A percentile compares a stretch with the other conserved stretches of the same genome.
phyloP scores from a whole-genome alignment of 2,113 vertebrate species.

The Pterocles burchelli region DNA sequence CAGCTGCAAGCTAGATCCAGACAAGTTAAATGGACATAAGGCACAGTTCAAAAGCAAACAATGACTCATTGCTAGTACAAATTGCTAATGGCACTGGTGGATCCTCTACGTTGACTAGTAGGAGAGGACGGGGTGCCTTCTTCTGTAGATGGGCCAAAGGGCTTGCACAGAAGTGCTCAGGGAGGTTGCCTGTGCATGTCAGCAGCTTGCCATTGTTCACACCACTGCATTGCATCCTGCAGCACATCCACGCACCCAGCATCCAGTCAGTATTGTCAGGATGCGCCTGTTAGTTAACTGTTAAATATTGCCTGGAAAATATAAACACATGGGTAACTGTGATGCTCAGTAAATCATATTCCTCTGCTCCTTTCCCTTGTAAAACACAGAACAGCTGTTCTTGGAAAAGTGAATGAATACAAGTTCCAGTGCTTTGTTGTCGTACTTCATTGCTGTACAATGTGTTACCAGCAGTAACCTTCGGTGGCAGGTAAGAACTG shows the following conservation, averaged over 20 bases:
- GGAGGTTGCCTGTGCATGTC: not conserved
- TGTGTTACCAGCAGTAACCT: not conserved
- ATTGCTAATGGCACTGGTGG: conserved; percentile 1
- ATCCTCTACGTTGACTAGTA: not conserved
- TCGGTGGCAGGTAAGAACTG: not conserved
- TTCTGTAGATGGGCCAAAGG: not conserved
- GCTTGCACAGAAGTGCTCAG: not conserved
- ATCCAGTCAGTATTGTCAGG: not conserved
- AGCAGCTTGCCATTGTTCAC: not conserved
- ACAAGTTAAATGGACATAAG: conserved; percentile 46
- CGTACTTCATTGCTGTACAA: not conserved
- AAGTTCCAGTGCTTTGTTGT: not conserved
- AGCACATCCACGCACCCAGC: not conserved
- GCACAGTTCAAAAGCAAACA: conserved; percentile 37
- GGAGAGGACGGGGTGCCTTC: not conserved
- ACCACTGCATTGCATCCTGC: not conserved
- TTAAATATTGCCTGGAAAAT: not conserved
- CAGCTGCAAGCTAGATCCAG: conserved; percentile 7
- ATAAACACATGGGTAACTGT: not conserved
- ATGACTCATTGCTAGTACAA: conserved; percentile 43
- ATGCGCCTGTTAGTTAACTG: not conserved
- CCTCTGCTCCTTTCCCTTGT: not conserved
- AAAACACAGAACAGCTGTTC: conserved; percentile 15
- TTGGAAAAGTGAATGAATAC: not conserved
- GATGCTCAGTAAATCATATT: not conserved